phyloP scores from a whole-genome alignment of 2,888 invertebrate species.

The Drosophila anomalipes region DNA sequence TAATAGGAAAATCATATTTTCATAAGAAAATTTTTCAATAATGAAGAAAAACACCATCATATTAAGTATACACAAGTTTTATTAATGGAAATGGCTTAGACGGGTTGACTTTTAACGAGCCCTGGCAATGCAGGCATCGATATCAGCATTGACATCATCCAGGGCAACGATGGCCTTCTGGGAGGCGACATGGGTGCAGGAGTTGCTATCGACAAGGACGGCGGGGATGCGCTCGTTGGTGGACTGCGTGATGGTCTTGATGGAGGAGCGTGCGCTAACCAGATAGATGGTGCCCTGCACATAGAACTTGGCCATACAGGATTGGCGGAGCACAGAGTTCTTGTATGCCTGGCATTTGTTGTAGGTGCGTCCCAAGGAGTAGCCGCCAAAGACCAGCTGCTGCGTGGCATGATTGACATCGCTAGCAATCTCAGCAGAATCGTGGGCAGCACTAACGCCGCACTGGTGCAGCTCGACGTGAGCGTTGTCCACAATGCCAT shows the following conservation, averaged over 20 bases:
- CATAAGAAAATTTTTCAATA: no score
- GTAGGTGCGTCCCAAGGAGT: slow-evolving; percentile 51
- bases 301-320: slow-evolving; percentile 65
- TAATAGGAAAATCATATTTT: no score
- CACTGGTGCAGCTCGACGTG: slow-evolving; percentile 68
- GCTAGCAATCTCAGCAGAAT: slow-evolving; percentile 67
- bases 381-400: slow-evolving; percentile 73
- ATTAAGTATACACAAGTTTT: neutral
- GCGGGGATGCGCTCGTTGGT: slow-evolving; percentile 70
- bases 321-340: slow-evolving; percentile 39
- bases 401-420: slow-evolving; percentile 72
- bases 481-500: slow-evolving; percentile 48
- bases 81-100: neutral
- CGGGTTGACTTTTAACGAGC: neutral
- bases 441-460: slow-evolving; percentile 65
- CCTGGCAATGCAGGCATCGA: slow-evolving; percentile 59
- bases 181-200: slow-evolving; percentile 69
- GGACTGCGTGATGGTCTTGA: slow-evolving; percentile 68
- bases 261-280: slow-evolving; percentile 59
- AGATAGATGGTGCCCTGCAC: slow-evolving; percentile 63
- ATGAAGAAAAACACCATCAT: neutral
- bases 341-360: slow-evolving; percentile 64
- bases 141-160: slow-evolving; percentile 47
- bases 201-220: slow-evolving; percentile 64
- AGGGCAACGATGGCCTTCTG: slow-evolving; percentile 62